A percentile compares a stretch with the other conserved stretches of the same genome.
Conservation (phyloP, 2,888 invertebrate genomes). For the Coenonympha arcania region DNA sequence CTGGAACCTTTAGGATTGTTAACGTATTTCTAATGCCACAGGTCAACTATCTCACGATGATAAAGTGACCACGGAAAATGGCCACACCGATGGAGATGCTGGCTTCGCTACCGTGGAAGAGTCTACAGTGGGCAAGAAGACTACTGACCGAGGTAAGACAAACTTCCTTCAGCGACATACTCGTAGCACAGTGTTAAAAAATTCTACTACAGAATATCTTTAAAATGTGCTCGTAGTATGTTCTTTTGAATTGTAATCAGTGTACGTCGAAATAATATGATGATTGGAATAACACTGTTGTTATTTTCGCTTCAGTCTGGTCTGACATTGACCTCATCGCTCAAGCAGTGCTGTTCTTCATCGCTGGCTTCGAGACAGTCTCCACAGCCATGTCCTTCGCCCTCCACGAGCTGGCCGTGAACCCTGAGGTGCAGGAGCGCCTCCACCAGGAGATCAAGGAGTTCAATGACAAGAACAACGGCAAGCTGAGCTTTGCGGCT, state of each 20-base stretch:
- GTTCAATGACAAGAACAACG: slow-evolving; percentile 42
- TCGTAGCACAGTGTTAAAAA: no score
- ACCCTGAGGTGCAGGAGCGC: slow-evolving; percentile 68
- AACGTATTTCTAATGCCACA: slow-evolving; percentile 21
- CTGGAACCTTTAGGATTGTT: no score
- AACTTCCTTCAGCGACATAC: no score
- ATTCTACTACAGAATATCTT: no score
- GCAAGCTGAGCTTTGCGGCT: slow-evolving; percentile 53
- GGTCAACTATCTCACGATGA: slow-evolving; percentile 42
- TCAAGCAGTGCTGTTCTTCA: slow-evolving; percentile 62
- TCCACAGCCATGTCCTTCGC: slow-evolving; percentile 55
- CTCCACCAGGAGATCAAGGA: slow-evolving; percentile 66
- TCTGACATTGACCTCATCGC: slow-evolving; percentile 46
- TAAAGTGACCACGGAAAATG: slow-evolving; percentile 21
- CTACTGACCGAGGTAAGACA: slow-evolving; percentile 38
- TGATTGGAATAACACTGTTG: background rate
- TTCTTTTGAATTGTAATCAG: no score
- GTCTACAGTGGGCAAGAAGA: slow-evolving; percentile 48
- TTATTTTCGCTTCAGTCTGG: slow-evolving; percentile 38
- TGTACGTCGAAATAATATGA: no score
- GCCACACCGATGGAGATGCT: slow-evolving; percentile 31
- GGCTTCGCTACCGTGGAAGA: slow-evolving; percentile 63
- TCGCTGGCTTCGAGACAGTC: slow-evolving; percentile 65
- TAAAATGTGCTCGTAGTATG: no score
- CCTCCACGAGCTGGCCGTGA: slow-evolving; percentile 67